phyloP scores from a whole-genome alignment of 2,113 vertebrate species.

The Mesembrinibis cayennensis region DNA sequence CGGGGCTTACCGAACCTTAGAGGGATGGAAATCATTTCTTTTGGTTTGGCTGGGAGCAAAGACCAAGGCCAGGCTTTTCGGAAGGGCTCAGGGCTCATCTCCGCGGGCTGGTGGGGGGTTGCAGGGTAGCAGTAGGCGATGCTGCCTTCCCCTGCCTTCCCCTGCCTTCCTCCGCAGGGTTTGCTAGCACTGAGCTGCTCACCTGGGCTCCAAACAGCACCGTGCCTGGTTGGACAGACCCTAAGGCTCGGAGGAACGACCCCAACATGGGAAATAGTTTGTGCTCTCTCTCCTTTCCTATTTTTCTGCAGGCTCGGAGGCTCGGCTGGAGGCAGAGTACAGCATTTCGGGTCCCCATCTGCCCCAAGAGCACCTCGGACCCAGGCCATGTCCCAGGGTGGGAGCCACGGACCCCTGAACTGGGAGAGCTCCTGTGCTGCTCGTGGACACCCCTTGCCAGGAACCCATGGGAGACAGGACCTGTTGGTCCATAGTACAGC shows the following conservation, averaged over 20 bases:
- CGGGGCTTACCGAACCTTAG: not conserved
- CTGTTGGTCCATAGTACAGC: not conserved
- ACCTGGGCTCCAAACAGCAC: not conserved
- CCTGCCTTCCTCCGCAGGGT: not conserved
- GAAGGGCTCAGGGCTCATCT: not conserved
- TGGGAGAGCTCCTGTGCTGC: not conserved
- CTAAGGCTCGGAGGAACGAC: not conserved
- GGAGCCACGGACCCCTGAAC: not conserved
- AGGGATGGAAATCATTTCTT: not conserved
- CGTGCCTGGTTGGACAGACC: not conserved
- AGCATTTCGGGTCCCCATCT: rapidly evolving
- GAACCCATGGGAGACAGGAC: not conserved
- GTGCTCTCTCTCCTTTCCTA: not conserved
- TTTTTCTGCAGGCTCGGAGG: not conserved
- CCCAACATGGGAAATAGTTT: not conserved
- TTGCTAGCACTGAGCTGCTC: not conserved
- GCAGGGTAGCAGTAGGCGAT: rapidly evolving
- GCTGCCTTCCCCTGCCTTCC: too few species aligned
- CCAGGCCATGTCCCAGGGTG: not conserved
- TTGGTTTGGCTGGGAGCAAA: not conserved
- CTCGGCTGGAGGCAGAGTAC: not conserved
- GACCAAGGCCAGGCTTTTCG: not conserved
- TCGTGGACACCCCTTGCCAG: not conserved
- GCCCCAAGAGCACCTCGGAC: not conserved
- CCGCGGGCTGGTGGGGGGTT: not conserved